Evolutionary conservation across 1,140 invertebrate genomes (phyloP), one percentile per base, ranked within the genome.

Genomic region (Sinonovacula constricta): DNA sequence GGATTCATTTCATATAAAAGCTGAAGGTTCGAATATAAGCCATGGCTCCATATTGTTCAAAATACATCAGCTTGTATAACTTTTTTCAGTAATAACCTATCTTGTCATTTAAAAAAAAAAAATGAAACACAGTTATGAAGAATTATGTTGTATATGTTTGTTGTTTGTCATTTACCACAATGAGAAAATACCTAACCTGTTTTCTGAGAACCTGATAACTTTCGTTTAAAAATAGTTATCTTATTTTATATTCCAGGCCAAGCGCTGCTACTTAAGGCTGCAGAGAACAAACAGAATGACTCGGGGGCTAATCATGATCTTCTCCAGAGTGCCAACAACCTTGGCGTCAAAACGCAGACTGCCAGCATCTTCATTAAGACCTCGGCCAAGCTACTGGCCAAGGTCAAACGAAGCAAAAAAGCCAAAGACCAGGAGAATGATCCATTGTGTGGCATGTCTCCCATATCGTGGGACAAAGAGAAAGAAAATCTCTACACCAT

Each of bases 251-350:
- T 80, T 79, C 51, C 72, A 84, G 83, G 84, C 15, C 79, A 79
- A 75, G 82, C 84, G 33, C 54, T 86, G 15, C 56, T 86, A 45
- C 22, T 84, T 62, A 84, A 84, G 68, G 84, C 84, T 18, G 70
- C 31, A n/a, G 54, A 71, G 30, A 34, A 26, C 34, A 60, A 45
- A 33, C 67, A 62, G 60, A 31, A 56, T 28, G 62, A 31, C 26
- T 66, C 28, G 54, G n/a, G 22, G 15, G 36, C 45, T 30, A 70
- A 22, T 28, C 70, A 75, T 74, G 77, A 74, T 53, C 54, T 80
- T 15, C 36, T 83, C 28, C 69, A 79, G n/a, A 84, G 80, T 74
- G 84, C 84, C 18, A 15, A 51, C 18, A 72, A 72, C 18, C 67
- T 86, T 26, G 82, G 82, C 5, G 65, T 86, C 12, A 65, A 83